Evolutionary conservation across 2,888 invertebrate genomes (phyloP), one percentile per base, ranked within the genome.

Genomic region (Hypselothyrea guttata): DNA sequence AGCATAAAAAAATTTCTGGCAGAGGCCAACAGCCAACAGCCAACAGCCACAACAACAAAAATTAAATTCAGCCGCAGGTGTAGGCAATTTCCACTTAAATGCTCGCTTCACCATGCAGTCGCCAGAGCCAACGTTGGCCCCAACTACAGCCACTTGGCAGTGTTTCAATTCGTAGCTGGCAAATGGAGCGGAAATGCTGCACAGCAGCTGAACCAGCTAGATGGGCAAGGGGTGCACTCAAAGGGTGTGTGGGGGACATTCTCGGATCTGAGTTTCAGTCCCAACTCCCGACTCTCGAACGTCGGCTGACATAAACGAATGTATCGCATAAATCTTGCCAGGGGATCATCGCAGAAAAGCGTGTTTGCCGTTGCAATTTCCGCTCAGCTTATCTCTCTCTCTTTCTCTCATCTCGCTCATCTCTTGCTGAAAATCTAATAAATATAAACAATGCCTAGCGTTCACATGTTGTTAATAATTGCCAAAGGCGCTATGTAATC

Each of bases 31-130:
- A n/a, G n/a, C n/a, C 54, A 57, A 48, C 37, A 54, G 58, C 62
- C 55, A 55, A 45, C 44, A 34, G 46, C 55, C 57, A 53, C 57
- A 71, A 55, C 58, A 71, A 72, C 73, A 77, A 70, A 83, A 84
- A 74, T 82, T 75, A 81, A 75, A 82, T 84, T 78, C 75, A 75
- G 84, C 83, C 84, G 77, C 83, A 83, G 83, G 83, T 83, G 83
- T 75, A 83, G 72, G 84, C 83, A 77, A 79, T 83, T 77, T 84
- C 75, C 79, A 77, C 68, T 73, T 83, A 83, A 83, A 79, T 79
- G 79, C 73, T 71, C 62, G 31, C 53, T 22, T 38, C 44, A 34
- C 40, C 30, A 7, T 37, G 30, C 13, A 31, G 31, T 31, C 30
- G 34, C 22, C 22, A 22, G 22, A 22, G 22, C 22, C 5, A n/a